These are phyloP conservation scores for Calephelis perditalis DNA, from an alignment of 2,888 invertebrate genomes.

Conservation along the genomic window DNA sequence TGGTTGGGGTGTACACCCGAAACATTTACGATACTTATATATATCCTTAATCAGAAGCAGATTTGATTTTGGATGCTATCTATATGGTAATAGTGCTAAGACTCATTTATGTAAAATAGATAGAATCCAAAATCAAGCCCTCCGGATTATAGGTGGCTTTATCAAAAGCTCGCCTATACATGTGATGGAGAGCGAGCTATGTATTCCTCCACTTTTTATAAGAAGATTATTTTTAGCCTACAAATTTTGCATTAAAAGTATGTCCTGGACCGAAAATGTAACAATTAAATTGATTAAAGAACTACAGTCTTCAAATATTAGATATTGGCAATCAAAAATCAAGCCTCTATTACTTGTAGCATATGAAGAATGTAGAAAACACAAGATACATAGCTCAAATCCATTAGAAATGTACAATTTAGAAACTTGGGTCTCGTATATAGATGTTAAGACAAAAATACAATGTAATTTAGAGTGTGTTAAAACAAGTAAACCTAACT, in stretches of 20 bases:
- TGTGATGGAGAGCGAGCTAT: conserved; percentile 24
- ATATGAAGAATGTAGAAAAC: background rate
- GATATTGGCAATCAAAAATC: too few relatives aligned
- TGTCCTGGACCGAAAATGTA: too few relatives aligned
- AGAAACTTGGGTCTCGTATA: background rate
- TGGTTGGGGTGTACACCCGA: conserved; percentile 8
- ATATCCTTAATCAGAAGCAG: conserved; percentile 6
- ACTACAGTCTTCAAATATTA: too few relatives aligned
- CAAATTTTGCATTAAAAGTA: too few relatives aligned
- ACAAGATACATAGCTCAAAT: background rate
- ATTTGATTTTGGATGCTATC: conserved; percentile 2
- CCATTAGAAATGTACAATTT: background rate
- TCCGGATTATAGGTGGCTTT: conserved; percentile 11
- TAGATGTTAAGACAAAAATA: background rate
- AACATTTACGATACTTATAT: conserved; percentile 6
- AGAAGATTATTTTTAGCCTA: conserved; percentile 19
- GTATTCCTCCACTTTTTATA: conserved; percentile 18
- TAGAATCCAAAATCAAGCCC: conserved; percentile 1
- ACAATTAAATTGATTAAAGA: too few relatives aligned
- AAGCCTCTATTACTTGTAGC: too few relatives aligned
- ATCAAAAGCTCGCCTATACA: conserved; percentile 17
- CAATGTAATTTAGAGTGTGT: background rate
- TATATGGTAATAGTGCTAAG: conserved; percentile 3
- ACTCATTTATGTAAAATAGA: conserved; percentile 20
- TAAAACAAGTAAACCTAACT: background rate